phyloP scores from a whole-genome alignment of 1,140 invertebrate genomes.

The Sinonovacula constricta region DNA sequence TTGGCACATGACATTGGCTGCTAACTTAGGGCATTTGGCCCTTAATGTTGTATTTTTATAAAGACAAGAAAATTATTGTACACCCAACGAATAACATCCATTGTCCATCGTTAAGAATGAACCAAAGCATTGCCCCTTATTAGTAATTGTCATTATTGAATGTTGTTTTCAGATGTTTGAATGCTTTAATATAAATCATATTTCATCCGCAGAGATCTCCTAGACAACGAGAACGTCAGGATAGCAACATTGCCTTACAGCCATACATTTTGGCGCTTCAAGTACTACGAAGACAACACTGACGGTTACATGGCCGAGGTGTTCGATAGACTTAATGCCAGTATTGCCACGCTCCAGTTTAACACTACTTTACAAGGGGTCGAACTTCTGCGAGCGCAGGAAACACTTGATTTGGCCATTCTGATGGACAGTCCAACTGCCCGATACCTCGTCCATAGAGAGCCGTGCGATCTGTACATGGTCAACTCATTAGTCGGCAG shows the following conservation, averaged over 20 bases:
- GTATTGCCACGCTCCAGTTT: no score
- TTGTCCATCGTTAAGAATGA: no score
- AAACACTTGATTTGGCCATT: slow-evolving; percentile 87
- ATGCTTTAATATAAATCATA: neutral
- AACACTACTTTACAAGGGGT: no score
- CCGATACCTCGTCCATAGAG: slow-evolving; percentile 32
- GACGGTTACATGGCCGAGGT: slow-evolving; percentile 20
- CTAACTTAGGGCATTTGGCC: no score
- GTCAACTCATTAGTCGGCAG: slow-evolving; percentile 48
- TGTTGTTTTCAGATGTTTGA: no score
- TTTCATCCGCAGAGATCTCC: slow-evolving; percentile 30
- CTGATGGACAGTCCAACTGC: slow-evolving; percentile 94
- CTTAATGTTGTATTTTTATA: no score
- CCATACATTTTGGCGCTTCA: slow-evolving; percentile 23
- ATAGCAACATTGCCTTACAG: slow-evolving; percentile 2
- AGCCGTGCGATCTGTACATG: slow-evolving; percentile 62
- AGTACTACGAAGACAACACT: slow-evolving; percentile 29
- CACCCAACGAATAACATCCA: no score
- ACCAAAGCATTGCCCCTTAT: neutral
- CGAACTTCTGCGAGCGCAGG: no score
- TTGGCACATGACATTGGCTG: no score
- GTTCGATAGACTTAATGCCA: no score
- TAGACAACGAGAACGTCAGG: slow-evolving; percentile 8
- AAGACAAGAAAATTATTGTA: no score
- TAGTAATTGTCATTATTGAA: neutral